phyloP scores from a whole-genome alignment of 2,113 vertebrate species.

The Leptosomus discolor region DNA sequence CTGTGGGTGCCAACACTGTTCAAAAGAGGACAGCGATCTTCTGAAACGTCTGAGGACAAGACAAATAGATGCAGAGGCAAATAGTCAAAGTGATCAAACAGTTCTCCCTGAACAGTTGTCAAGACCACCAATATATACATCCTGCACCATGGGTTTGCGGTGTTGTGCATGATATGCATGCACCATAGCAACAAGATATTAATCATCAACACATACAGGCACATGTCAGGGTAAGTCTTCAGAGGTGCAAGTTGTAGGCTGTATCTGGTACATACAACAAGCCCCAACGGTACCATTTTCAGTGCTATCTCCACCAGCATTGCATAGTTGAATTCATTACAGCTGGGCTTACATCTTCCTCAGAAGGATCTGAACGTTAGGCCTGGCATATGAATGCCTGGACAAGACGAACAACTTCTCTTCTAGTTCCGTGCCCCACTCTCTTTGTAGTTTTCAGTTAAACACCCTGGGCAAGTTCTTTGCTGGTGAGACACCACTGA shows the following conservation, averaged over 20 bases:
- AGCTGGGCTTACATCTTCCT: not conserved
- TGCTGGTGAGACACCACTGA: slow-evolving; percentile 2
- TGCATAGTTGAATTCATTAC: not conserved
- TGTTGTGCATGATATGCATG: not conserved
- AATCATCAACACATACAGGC: not conserved
- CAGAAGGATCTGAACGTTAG: not conserved
- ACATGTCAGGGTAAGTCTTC: not conserved
- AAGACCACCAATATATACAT: not conserved
- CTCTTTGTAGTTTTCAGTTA: slow-evolving; percentile 25
- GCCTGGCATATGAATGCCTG: not conserved
- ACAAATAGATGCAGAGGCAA: slow-evolving; percentile 30
- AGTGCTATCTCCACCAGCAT: not conserved
- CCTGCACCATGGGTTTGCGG: not conserved
- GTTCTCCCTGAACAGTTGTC: slow-evolving; percentile 5
- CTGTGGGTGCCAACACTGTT: not conserved
- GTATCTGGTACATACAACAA: not conserved
- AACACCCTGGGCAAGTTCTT: slow-evolving; percentile 5
- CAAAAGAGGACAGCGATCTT: not conserved
- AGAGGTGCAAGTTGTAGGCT: slow-evolving; percentile 12
- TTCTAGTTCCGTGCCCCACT: not conserved
- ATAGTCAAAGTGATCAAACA: slow-evolving; percentile 18
- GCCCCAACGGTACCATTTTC: not conserved
- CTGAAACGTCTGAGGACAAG: slow-evolving; percentile 11
- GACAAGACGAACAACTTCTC: not conserved
- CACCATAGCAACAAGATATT: slow-evolving; percentile 45